phyloP scores from a whole-genome alignment of 2,113 vertebrate genomes.

The Takifugu flavidus region DNA sequence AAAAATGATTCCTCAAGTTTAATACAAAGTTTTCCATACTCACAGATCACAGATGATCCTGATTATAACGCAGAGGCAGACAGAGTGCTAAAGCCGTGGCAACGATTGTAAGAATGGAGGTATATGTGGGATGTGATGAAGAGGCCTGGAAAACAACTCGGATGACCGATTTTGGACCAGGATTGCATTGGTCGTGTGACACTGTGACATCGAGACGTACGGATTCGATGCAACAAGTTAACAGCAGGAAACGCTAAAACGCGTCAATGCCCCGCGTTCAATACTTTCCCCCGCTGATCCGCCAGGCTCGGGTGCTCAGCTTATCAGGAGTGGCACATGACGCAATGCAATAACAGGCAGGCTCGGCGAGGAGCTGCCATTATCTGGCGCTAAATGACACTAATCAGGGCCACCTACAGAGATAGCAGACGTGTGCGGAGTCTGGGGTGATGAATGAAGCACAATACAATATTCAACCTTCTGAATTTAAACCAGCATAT shows the following conservation, averaged over 20 bases:
- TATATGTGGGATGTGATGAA: slow-evolving; percentile 2
- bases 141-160: slow-evolving; percentile 21
- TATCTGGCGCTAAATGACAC: slow-evolving; percentile 22
- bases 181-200: slow-evolving; percentile 51
- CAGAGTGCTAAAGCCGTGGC: slow-evolving; percentile 18
- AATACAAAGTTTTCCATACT: slow-evolving; percentile 44
- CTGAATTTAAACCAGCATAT: neutral
- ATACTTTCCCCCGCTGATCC: slow-evolving; percentile 11
- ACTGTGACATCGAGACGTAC: slow-evolving; percentile 1
- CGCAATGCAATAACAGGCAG: slow-evolving; percentile 56
- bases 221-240: neutral
- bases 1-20: slow-evolving; percentile 10
- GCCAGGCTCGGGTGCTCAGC: slow-evolving; percentile 9
- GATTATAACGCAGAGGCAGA: slow-evolving; percentile 37
- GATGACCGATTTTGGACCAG: too few relatives aligned
- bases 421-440: slow-evolving; percentile 9
- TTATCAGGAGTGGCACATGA: slow-evolving; percentile 18
- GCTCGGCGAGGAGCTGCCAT: slow-evolving; percentile 5
- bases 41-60: slow-evolving; percentile 55
- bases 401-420: slow-evolving; percentile 19
- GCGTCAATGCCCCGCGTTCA: neutral
- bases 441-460: slow-evolving; percentile 24
- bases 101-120: slow-evolving; percentile 5
- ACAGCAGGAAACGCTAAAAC: neutral
- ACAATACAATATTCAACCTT: slow-evolving; percentile 48